A percentile compares a stretch with the other conserved stretches of the same genome.
These are phyloP conservation scores for Aphis craccivora DNA, from an alignment of 1,140 invertebrate species.

Conservation along the genomic window DNA sequence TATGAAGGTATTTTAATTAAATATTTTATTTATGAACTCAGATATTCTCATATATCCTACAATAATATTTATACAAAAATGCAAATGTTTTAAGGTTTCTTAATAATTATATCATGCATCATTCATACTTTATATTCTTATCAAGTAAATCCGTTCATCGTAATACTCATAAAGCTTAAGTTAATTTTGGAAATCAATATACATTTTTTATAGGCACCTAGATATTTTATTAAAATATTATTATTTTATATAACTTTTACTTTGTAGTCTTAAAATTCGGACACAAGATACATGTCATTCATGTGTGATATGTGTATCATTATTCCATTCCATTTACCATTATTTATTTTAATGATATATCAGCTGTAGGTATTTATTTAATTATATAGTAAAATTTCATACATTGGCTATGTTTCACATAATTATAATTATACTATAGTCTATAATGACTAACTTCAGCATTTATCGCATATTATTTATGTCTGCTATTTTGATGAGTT, in stretches of 20 bases:
- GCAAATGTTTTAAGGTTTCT: not conserved
- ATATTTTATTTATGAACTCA: constrained; percentile 6
- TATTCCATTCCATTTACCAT: not conserved
- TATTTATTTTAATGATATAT: no score
- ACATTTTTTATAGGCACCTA: not conserved
- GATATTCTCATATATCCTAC: not conserved
- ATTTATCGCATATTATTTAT: constrained; percentile 6
- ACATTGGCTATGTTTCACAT: not conserved
- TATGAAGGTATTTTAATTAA: not conserved
- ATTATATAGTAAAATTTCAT: not conserved
- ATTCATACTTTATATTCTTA: not conserved
- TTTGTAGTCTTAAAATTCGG: not conserved
- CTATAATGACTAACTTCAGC: not conserved
- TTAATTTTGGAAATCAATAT: not conserved
- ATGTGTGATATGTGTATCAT: not conserved
- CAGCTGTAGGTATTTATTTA: not conserved
- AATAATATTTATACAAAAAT: not conserved
- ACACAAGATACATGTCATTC: not conserved
- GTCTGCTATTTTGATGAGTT: not conserved
- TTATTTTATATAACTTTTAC: not conserved
- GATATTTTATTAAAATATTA: not conserved
- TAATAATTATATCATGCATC: not conserved
- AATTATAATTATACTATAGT: not conserved
- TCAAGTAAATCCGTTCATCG: not conserved
- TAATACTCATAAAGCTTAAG: not conserved